Percentiles rank a stretch among this genome's conserved stretches.
These are phyloP conservation scores for Nezara viridula DNA, from an alignment of 2,888 invertebrate species.

Conservation along the genomic window DNA sequence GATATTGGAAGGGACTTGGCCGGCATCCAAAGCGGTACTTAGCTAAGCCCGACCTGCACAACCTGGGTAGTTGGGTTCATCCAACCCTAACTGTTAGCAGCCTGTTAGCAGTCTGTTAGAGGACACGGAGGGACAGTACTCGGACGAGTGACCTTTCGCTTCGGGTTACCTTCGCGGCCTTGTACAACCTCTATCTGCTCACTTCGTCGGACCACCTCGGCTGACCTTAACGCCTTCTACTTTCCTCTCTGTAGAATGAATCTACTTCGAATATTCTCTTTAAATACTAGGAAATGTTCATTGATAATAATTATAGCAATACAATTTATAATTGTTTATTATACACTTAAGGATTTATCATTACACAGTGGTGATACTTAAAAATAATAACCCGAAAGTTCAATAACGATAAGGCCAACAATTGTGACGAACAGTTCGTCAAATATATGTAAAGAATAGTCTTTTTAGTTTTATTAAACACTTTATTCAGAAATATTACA, in stretches of 20 bases:
- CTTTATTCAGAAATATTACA: too few species aligned
- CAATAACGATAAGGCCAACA: too few species aligned
- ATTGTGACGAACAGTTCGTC: too few species aligned
- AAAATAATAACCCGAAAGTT: too few species aligned
- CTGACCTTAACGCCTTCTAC: not conserved
- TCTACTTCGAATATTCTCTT: not conserved
- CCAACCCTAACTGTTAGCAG: not conserved
- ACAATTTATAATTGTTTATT: too few species aligned
- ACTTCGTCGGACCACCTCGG: not conserved
- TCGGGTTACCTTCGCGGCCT: constrained; percentile 16
- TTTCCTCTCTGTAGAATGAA: not conserved
- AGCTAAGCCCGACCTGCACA: not conserved
- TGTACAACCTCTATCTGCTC: not conserved
- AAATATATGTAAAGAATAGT: too few species aligned
- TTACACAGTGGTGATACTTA: too few species aligned
- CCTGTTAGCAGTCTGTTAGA: too few species aligned
- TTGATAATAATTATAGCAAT: too few species aligned
- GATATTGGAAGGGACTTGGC: not conserved
- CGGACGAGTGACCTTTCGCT: constrained; percentile 11
- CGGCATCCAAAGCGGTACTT: not conserved
- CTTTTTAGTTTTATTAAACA: too few species aligned
- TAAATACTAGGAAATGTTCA: too few species aligned
- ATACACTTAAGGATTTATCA: too few species aligned
- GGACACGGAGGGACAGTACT: not conserved
- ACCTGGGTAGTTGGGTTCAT: not conserved